Base-by-base conservation (phyloP, 2,113 vertebrate genomes). In the Platycercus adscitus region DNA sequence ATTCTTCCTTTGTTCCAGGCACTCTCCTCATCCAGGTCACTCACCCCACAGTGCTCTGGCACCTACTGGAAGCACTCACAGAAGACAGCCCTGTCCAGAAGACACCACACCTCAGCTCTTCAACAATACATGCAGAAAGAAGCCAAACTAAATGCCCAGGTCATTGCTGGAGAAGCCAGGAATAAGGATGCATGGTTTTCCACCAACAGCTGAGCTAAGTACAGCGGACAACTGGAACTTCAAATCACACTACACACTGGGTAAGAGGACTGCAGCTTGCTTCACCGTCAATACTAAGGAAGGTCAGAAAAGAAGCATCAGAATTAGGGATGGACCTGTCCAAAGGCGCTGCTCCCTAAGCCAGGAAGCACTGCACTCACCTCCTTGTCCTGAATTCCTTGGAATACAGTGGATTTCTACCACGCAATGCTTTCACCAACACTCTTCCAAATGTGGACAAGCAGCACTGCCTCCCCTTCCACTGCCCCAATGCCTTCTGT, bases 281-380 rank as follows among this genome's bases (percentile, higher is more conserved):
- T 65, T 44, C 7, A 1, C 35, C 72, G 33, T n/a, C 53, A 61
- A 37, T 18, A 52, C n/a, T 24, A 72, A 68, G 24, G 58, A 89
- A 91, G 37, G 13, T 24, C 29, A 94, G 24, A 82, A 82, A 89
- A 83, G 20, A 19, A 92, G 53, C n/a, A 88, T 71, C 35, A 85
- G n/a, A 86, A 49, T 25, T 81, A 83, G 13, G 31, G 94, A 41
- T 0, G 1, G 29, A 77, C 7, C 18, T 78, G 65, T 10, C 53
- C 64, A 37, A 65, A 49, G n/a, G 15, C 4, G 7, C 26, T 2
- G 2, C 15, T 91, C 53, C 58, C 50, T 70, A 88, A 82, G 68
- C 35, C 49, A 79, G 44, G 65, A 91, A 88, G 23, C 0, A 0
- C 53, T 66, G 63, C 49, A 50, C 76, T 90, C 52, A 73, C 50